A percentile compares a stretch with the other conserved stretches of the same genome.
Conservation (phyloP, 2,888 invertebrate species). For the Liposcelis brunnea region DNA sequence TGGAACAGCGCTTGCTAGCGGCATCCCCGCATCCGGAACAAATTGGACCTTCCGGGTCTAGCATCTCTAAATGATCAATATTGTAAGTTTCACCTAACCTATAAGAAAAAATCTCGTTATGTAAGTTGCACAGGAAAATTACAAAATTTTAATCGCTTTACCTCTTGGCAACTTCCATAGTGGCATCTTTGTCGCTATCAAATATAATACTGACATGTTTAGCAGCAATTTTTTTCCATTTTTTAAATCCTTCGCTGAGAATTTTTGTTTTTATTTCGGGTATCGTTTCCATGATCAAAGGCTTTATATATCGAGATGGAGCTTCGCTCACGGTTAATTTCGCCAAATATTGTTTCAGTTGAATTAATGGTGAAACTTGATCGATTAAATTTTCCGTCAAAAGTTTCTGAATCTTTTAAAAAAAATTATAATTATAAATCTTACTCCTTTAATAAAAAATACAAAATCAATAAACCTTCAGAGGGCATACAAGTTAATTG, state of each 20-base stretch:
- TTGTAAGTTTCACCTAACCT: background rate
- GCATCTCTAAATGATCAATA: background rate
- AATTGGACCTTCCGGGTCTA: background rate
- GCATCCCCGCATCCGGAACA: background rate
- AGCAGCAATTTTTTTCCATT: conserved; percentile 1
- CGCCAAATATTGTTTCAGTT: background rate
- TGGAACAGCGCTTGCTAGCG: background rate
- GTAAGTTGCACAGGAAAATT: background rate
- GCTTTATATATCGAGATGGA: background rate
- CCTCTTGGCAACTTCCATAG: conserved; percentile 4
- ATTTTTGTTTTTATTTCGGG: background rate
- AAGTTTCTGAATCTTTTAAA: background rate
- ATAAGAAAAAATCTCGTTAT: background rate
- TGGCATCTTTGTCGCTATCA: background rate
- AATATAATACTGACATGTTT: background rate
- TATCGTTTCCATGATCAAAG: conserved; percentile 1
- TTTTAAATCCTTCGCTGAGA: too few relatives aligned
- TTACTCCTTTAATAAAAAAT: too few relatives aligned
- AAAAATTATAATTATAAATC: too few relatives aligned
- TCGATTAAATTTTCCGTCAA: conserved; percentile 2
- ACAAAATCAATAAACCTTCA: too few relatives aligned
- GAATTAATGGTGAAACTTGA: background rate
- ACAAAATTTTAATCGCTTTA: background rate
- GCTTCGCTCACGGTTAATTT: background rate
- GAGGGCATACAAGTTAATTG: too few relatives aligned